A percentile compares a stretch with the other conserved stretches of the same genome.
Evolutionary conservation across 2,797 vertebrate genomes (phyloP).

Genomic region (Podarcis siculus): DNA sequence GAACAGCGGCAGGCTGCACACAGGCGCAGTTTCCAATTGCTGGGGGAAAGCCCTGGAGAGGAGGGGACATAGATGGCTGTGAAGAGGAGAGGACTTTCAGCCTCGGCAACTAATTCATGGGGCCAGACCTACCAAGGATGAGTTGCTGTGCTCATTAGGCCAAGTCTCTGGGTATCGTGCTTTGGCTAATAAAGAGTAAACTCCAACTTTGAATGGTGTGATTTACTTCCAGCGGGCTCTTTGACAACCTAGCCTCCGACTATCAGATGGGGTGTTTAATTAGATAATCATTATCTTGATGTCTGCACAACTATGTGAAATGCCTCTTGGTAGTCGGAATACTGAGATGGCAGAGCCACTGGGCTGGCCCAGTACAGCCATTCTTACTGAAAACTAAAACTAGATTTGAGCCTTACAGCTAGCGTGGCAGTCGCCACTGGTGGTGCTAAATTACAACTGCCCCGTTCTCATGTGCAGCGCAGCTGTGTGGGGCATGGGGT

Average conservation of each 20-base stretch:
- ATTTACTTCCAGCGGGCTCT: too few relatives aligned
- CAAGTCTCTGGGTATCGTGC: too few relatives aligned
- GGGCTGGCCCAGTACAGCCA: not conserved
- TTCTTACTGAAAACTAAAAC: not conserved
- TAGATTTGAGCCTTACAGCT: not conserved
- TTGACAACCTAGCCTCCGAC: not conserved
- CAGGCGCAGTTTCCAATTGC: too few relatives aligned
- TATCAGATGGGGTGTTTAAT: not conserved
- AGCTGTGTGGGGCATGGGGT: not conserved
- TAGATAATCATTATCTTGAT: not conserved
- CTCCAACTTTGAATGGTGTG: too few relatives aligned
- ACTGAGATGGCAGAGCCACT: not conserved
- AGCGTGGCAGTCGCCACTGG: not conserved
- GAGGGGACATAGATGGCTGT: too few relatives aligned
- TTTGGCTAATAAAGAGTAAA: too few relatives aligned
- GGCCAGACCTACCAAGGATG: too few relatives aligned
- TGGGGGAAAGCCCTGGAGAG: too few relatives aligned
- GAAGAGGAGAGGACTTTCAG: too few relatives aligned
- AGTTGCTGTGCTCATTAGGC: too few relatives aligned
- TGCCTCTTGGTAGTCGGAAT: not conserved
- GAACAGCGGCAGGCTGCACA: too few relatives aligned
- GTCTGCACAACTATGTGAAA: not conserved
- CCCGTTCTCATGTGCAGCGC: not conserved
- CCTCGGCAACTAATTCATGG: too few relatives aligned
- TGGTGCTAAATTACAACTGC: not conserved